Percentiles rank a stretch among this genome's conserved stretches.
phyloP scores from a whole-genome alignment of 2,888 invertebrate species.

The Drosophila anomelani region DNA sequence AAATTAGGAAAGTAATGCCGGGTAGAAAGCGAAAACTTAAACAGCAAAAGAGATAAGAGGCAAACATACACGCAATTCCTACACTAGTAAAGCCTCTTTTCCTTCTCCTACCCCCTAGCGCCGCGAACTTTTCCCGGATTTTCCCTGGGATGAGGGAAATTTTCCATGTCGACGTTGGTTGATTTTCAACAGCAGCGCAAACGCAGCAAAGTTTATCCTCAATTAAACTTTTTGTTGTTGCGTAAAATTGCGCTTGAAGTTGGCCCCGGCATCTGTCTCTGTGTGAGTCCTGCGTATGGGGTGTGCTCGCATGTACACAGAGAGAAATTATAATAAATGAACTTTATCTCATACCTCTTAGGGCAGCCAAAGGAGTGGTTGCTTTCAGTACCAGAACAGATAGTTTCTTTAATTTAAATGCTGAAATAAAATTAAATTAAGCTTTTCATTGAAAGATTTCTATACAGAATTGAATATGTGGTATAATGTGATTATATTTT shows the following conservation, averaged over 20 bases:
- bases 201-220: slow-evolving; percentile 77
- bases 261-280: slow-evolving; percentile 34
- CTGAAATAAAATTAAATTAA: not conserved
- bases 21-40: slow-evolving; percentile 72
- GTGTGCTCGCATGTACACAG: slow-evolving; percentile 15
- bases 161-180: slow-evolving; percentile 60
- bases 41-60: slow-evolving; percentile 63
- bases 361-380: not conserved
- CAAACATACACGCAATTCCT: slow-evolving; percentile 48
- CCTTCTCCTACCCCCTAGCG: not conserved
- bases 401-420: not conserved
- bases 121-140: slow-evolving; percentile 23
- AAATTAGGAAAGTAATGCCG: slow-evolving; percentile 48
- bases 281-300: slow-evolving; percentile 13
- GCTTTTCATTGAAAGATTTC: not conserved
- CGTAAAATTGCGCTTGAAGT: slow-evolving; percentile 72
- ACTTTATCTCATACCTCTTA: not conserved
- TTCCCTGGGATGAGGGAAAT: slow-evolving; percentile 29
- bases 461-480: not conserved
- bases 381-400: not conserved
- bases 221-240: slow-evolving; percentile 78
- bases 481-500: too few species aligned
- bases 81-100: slow-evolving; percentile 32
- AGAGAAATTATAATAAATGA: not conserved
- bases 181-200: slow-evolving; percentile 75